These are phyloP conservation scores for Eulacestoma nigropectus DNA, from an alignment of 2,113 vertebrate genomes.

Conservation along the genomic window DNA sequence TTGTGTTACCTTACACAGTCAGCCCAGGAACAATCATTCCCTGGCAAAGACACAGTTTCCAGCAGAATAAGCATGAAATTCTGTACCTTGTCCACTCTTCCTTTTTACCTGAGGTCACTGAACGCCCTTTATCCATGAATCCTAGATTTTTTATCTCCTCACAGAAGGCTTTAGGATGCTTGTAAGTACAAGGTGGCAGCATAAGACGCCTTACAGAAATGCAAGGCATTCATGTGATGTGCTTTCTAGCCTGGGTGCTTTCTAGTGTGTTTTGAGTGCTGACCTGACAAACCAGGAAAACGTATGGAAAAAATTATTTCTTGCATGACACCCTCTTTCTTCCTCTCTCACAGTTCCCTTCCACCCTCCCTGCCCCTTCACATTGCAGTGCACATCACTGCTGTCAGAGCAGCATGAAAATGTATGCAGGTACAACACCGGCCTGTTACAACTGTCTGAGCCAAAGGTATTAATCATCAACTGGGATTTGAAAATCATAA, in stretches of 20 bases:
- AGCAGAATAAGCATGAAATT: background rate
- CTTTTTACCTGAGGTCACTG: background rate
- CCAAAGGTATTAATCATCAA: conserved; percentile 52
- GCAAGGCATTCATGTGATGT: background rate
- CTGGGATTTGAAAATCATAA: conserved; percentile 55
- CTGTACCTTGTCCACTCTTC: background rate
- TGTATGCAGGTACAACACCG: background rate
- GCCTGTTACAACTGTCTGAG: conserved; percentile 30
- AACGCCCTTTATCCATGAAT: background rate
- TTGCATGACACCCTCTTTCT: background rate
- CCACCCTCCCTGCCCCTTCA: background rate
- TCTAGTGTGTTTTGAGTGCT: background rate
- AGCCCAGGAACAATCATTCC: too few relatives aligned
- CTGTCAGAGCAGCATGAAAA: background rate
- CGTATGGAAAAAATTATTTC: background rate
- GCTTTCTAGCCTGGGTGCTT: background rate
- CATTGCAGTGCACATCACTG: background rate
- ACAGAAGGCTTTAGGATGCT: background rate
- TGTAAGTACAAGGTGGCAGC: background rate
- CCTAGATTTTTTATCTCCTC: background rate
- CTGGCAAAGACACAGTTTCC: background rate
- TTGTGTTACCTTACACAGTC: background rate
- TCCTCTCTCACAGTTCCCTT: background rate
- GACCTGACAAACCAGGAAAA: background rate
- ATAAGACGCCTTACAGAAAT: background rate